These are phyloP conservation scores for Ptychochromis oligacanthus DNA, from an alignment of 2,113 vertebrate genomes.

Conservation along the genomic window DNA sequence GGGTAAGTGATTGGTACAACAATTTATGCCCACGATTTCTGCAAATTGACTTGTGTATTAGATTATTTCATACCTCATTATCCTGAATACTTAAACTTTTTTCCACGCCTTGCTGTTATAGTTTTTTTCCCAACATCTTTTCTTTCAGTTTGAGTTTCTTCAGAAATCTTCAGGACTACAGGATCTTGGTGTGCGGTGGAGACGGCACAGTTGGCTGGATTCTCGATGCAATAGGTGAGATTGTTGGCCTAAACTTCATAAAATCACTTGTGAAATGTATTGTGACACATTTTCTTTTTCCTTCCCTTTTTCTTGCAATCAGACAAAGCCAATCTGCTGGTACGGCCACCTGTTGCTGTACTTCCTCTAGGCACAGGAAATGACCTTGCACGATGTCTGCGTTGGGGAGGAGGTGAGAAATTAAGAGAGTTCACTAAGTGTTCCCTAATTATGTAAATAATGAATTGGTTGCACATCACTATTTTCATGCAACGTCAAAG, in stretches of 20 bases:
- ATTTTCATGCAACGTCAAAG: background rate
- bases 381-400: slow-evolving; percentile 90
- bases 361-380: slow-evolving; percentile 94
- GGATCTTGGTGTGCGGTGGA: slow-evolving; percentile 91
- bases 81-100: background rate
- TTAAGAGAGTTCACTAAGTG: background rate
- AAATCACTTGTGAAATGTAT: background rate
- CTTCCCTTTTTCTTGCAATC: slow-evolving; percentile 20
- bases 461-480: background rate
- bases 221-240: slow-evolving; percentile 89
- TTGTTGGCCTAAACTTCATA: background rate
- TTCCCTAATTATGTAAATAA: background rate
- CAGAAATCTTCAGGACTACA: slow-evolving; percentile 82
- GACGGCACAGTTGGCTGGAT: slow-evolving; percentile 97
- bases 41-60: background rate
- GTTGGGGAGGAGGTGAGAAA: slow-evolving; percentile 92
- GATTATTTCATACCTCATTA: background rate
- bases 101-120: background rate
- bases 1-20: slow-evolving; percentile 77
- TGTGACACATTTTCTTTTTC: background rate
- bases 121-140: background rate
- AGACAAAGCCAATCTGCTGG: slow-evolving; percentile 87
- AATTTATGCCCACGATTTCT: background rate
- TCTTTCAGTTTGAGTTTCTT: slow-evolving; percentile 88
- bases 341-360: slow-evolving; percentile 88